phyloP scores from a whole-genome alignment of 2,888 invertebrate genomes.

The Torymus auratus region DNA sequence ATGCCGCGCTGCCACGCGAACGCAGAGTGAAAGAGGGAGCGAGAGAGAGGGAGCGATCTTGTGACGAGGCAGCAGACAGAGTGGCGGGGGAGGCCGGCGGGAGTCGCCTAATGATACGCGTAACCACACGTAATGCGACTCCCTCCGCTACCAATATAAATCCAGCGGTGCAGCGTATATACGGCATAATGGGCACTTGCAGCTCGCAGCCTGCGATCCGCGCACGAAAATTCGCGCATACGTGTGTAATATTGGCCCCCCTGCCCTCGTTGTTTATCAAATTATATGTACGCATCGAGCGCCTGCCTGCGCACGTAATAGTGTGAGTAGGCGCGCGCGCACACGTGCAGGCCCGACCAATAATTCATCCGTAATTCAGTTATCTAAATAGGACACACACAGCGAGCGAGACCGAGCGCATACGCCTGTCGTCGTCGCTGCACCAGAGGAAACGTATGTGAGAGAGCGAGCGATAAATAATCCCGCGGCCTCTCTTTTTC shows the following conservation, averaged over 20 bases:
- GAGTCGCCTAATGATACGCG: conserved; percentile 71
- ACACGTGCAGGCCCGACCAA: conserved; percentile 59
- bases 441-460: conserved; percentile 43
- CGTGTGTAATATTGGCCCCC: conserved; percentile 48
- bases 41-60: conserved; percentile 11
- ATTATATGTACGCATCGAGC: conserved; percentile 69
- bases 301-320: too few species aligned
- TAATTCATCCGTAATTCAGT: conserved; percentile 74
- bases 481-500: not conserved
- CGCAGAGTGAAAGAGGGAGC: not conserved
- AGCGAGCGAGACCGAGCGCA: not conserved
- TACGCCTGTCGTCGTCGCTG: conserved; percentile 31
- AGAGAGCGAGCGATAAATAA: conserved; percentile 34
- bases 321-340: not conserved
- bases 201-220: conserved; percentile 30
- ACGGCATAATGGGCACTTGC: conserved; percentile 47
- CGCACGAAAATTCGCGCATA: conserved; percentile 46
- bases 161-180: not conserved
- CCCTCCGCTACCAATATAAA: conserved; percentile 57
- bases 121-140: conserved; percentile 72
- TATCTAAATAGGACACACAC: conserved; percentile 70
- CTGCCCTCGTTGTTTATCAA: conserved; percentile 68
- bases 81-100: conserved; percentile 46
- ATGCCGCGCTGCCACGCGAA: not conserved
- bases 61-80: conserved; percentile 35